Evolutionary conservation across 2,113 vertebrate genomes (phyloP).

Genomic region (Propithecus coquereli): DNA sequence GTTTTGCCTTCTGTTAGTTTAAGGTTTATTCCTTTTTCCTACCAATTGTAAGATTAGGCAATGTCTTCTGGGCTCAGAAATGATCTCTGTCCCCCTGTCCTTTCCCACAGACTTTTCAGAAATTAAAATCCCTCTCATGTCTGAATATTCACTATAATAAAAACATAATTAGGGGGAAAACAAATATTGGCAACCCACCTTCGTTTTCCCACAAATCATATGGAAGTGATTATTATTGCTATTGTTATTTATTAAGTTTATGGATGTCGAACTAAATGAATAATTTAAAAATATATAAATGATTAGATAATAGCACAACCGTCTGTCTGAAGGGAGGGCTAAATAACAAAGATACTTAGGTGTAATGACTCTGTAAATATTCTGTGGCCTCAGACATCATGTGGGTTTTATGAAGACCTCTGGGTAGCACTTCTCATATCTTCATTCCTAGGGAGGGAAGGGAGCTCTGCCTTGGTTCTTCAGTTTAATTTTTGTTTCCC

Average conservation of each 20-base stretch:
- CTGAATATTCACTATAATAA: slow-evolving; percentile 17
- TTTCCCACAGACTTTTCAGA: slow-evolving; percentile 10
- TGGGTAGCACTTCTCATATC: background rate
- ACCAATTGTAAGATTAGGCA: background rate
- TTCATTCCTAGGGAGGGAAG: slow-evolving; percentile 7
- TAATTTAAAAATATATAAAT: background rate
- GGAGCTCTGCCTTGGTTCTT: background rate
- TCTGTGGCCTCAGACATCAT: background rate
- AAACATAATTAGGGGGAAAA: slow-evolving; percentile 19
- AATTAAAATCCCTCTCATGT: background rate
- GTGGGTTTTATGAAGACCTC: background rate
- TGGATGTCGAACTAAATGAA: background rate
- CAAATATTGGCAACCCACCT: background rate
- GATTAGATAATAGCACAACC: background rate
- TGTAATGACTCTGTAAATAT: background rate
- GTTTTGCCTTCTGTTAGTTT: background rate
- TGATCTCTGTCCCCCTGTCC: background rate
- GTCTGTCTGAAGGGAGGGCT: background rate
- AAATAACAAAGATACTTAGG: background rate
- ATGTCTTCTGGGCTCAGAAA: background rate
- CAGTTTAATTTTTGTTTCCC: slow-evolving; percentile 41
- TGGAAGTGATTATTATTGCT: background rate
- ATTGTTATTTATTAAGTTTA: background rate
- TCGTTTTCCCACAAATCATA: background rate
- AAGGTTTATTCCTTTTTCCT: background rate